Conservation (phyloP, 2,888 invertebrate species). For the Amphipoea oculea region DNA sequence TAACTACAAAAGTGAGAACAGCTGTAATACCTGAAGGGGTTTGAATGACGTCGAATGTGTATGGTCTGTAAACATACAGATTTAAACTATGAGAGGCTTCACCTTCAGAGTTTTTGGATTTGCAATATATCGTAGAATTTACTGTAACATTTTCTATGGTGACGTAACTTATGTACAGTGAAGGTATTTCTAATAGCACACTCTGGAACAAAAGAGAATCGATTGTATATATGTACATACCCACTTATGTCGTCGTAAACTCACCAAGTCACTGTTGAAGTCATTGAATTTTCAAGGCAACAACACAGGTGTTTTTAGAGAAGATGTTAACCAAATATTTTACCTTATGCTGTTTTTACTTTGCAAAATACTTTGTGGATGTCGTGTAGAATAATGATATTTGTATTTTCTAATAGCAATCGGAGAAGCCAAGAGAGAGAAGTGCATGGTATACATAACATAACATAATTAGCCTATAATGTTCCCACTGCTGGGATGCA, state of each 20-base stretch:
- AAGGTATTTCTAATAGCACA: conserved; percentile 77
- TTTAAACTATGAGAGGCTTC: conserved; percentile 66
- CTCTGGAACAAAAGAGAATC: conserved; percentile 67
- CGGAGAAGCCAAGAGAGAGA: neutral
- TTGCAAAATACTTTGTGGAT: neutral
- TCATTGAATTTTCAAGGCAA: too few relatives aligned
- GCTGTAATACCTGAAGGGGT: conserved; percentile 76
- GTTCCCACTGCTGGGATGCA: too few relatives aligned
- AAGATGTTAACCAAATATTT: neutral
- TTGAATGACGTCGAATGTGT: conserved; percentile 77
- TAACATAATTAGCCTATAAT: too few relatives aligned
- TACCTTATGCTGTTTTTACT: neutral
- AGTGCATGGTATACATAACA: neutral
- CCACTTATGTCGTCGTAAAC: neutral
- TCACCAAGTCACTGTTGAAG: neutral
- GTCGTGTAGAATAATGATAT: neutral
- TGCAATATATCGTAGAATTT: conserved; percentile 79
- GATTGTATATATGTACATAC: neutral
- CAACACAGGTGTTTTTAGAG: neutral
- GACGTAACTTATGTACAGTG: conserved; percentile 77
- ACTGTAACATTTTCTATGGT: conserved; percentile 71
- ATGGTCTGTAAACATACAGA: conserved; percentile 78
- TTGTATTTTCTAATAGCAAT: neutral
- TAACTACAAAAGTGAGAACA: neutral
- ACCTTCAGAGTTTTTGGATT: conserved; percentile 73